Evolutionary conservation across 2,113 vertebrate genomes (phyloP), one percentile per base, ranked within the genome.

Genomic region (Hypomesus transpacificus): DNA sequence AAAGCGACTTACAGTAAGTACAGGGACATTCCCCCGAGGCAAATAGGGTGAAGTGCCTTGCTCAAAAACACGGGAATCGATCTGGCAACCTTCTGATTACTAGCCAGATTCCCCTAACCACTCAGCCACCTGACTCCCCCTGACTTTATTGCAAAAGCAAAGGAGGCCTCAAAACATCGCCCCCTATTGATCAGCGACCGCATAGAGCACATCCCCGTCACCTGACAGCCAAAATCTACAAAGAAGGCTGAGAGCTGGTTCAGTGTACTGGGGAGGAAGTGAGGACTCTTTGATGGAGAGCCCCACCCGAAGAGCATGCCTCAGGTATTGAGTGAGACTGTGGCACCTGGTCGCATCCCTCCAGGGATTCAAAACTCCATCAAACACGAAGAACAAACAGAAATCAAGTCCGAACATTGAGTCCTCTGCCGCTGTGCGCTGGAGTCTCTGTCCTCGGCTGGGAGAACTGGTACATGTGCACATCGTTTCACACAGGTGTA

Each of bases 301-400:
- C 14, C 62, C 51, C 58, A 53, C 31, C 28, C 60, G 31, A 69
- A 81, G 74, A 64, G 60, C 31, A 78, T 22, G 59, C 54, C 56
- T 80, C 64, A 28, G 68, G 79, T 83, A 17, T 1, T 79, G 75
- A 79, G 71, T 64, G 75, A 66, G 66, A 78, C 18, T 26, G 17
- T 4, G 26, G 13, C 60, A 62, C 71, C 79, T 80, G 73, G 71
- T 77, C 78, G 59, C 75, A 76, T 73, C 53, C 39, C 83, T 79
- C 74, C 20, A 9, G 78, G 78, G 85, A 84, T 52, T 57, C 51
- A 66, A 59, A 64, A 74, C 82, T 83, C 75, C 77, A 85, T 86
- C 83, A 83, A 84, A 81, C 73, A 67, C 62, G 14, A 79, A 80
- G 82, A 84, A 86, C 83, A 89, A 84, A 87, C 83, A 86, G 73